Base-by-base conservation (phyloP, 1,140 invertebrate genomes). In the Trichoplusia ni region DNA sequence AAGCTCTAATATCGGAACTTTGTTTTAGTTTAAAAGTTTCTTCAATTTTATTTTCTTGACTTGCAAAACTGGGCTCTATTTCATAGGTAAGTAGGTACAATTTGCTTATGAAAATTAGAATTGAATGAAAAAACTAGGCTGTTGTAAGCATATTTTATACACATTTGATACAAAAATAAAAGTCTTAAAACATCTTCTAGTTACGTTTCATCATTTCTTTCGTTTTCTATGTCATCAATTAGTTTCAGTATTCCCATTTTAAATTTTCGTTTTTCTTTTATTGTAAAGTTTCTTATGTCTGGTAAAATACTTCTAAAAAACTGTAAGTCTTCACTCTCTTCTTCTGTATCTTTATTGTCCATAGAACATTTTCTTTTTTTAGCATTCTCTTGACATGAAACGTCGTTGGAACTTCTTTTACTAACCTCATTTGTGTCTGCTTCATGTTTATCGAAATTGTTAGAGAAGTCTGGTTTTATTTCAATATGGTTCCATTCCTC, bases 261-360 rank as follows among this genome's bases (percentile, higher is more conserved):
- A 0, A 79, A 46, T 53, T 74, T 70, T 0, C 76, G 58, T 47
- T 79, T 79, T n/a, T 79, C 73, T 44, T 70, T 69, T 2, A 40
- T 56, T 0, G 72, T 63, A 44, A 77, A 77, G 46, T 69, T 53
- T 63, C 59, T 70, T 8, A 77, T 79, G 63, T 77, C 77, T 27
- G 72, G 73, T 16, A 79, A 25, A 4, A 79, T 72, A 62, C 76
- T 76, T 72, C 67, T 76, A n/a, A 79, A 79, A 31, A 79, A 78
- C 37, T 71, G 66, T 35, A 78, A 59, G 31, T 79, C 76, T 63
- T 76, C 68, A 33, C 49, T 69, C 7, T 69, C 70, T 0, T 62
- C 63, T 5, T 68, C 68, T 37, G 25, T 37, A n/a, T n/a, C 1
- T 44, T 46, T 44, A 19, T 4, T 58, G 61, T 54, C 62, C 37